Evolutionary conservation across 2,888 invertebrate species (phyloP).

Genomic region (Dasypogon diadema): DNA sequence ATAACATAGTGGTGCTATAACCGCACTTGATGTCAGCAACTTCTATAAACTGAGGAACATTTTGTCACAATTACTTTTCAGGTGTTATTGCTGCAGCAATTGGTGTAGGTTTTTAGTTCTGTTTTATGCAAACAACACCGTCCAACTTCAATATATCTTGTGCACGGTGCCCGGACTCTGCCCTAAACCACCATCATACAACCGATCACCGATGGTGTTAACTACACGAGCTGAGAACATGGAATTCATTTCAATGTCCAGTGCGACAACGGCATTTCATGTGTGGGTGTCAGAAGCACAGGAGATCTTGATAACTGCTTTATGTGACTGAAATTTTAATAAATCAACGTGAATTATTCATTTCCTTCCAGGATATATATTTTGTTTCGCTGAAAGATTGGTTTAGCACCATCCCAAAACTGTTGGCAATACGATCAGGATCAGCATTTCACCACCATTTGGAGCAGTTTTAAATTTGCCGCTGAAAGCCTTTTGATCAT

Average conservation of each 20-base stretch:
- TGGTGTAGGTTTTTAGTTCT: conserved; percentile 48
- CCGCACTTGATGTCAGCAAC: conserved; percentile 41
- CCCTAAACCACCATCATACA: not conserved
- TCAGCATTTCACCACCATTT: not conserved
- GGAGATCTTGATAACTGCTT: conserved; percentile 56
- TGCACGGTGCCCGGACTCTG: not conserved
- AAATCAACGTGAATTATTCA: conserved; percentile 57
- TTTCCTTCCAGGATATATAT: conserved; percentile 53
- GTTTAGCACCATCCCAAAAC: conserved; percentile 45
- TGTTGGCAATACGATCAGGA: not conserved
- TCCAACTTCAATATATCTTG: conserved; percentile 46
- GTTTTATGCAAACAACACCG: conserved; percentile 46
- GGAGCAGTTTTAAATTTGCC: not conserved
- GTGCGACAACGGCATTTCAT: conserved; percentile 41
- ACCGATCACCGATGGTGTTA: conserved; percentile 43
- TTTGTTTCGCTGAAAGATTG: conserved; percentile 50
- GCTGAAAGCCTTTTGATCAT: not conserved
- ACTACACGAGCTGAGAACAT: conserved; percentile 44
- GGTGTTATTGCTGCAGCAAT: conserved; percentile 52
- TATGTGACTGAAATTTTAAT: conserved; percentile 54
- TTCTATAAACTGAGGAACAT: conserved; percentile 52
- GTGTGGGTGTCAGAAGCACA: conserved; percentile 56
- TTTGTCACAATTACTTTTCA: conserved; percentile 57
- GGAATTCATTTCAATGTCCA: conserved; percentile 49
- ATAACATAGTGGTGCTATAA: conserved; percentile 6